Evolutionary conservation across 2,888 invertebrate genomes (phyloP).

Genomic region (Cartodere bifasciata): DNA sequence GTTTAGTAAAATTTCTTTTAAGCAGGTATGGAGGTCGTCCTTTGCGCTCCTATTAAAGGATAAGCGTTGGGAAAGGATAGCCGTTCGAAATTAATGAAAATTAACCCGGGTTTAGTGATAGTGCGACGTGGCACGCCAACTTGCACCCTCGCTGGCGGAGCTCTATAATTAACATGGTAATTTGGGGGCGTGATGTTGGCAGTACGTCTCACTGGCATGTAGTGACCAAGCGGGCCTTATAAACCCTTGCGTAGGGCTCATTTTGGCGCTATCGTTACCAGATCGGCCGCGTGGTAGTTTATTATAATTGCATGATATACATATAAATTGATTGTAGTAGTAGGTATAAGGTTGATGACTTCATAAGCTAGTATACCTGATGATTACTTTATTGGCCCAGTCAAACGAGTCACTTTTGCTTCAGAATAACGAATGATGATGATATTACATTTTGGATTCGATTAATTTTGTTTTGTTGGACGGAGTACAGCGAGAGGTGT

Average conservation of each 20-base stretch:
- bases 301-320: conserved; percentile 34
- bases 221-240: conserved; percentile 31
- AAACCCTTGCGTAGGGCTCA: conserved; percentile 22
- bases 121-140: conserved; percentile 29
- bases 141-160: conserved; percentile 26
- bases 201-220: conserved; percentile 35
- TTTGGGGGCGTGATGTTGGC: conserved; percentile 37
- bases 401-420: background rate
- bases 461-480: too few relatives aligned
- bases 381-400: conserved; percentile 25
- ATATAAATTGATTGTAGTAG: conserved; percentile 36
- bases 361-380: conserved; percentile 27
- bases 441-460: conserved; percentile 9
- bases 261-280: conserved; percentile 20
- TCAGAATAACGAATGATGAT: too few relatives aligned
- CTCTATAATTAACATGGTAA: conserved; percentile 38
- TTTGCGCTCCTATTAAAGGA: too few relatives aligned
- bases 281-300: conserved; percentile 13
- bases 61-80: conserved; percentile 19
- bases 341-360: conserved; percentile 32
- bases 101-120: conserved; percentile 28
- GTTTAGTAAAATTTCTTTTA: conserved; percentile 13
- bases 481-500: too few relatives aligned
- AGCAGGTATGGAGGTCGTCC: too few relatives aligned
- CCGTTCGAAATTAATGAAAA: conserved; percentile 28